Percentiles rank a stretch among this genome's conserved stretches.
Evolutionary conservation across 2,797 vertebrate genomes (phyloP).

Genomic region (Poecilia velifera): DNA sequence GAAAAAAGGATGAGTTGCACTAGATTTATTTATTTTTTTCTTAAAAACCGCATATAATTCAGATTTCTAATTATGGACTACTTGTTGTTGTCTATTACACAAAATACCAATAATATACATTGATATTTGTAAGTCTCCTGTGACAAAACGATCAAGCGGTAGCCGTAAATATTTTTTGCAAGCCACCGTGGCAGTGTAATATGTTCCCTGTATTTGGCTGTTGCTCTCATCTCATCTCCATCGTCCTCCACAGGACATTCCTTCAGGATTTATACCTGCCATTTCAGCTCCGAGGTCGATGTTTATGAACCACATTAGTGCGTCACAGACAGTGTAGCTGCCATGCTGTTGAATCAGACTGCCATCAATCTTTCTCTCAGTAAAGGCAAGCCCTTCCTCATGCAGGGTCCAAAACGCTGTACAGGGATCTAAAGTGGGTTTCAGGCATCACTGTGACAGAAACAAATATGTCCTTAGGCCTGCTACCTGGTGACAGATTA

Average conservation of each 20-base stretch:
- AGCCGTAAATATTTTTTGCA: neutral
- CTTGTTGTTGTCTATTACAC: neutral
- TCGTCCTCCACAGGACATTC: constrained; percentile 51
- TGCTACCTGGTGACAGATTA: constrained; percentile 32
- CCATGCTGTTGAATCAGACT: constrained; percentile 35
- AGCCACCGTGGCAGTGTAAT: constrained; percentile 43
- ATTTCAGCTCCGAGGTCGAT: constrained; percentile 68
- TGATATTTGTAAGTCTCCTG: neutral
- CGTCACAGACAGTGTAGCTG: constrained; percentile 66
- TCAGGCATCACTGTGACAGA: neutral
- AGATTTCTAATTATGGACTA: neutral
- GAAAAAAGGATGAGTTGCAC: too few relatives aligned
- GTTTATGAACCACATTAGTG: constrained; percentile 78
- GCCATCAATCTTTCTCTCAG: constrained; percentile 53
- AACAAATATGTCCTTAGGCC: constrained; percentile 15
- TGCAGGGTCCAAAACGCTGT: constrained; percentile 40
- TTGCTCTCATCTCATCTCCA: constrained; percentile 26
- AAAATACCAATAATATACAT: neutral
- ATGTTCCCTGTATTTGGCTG: constrained; percentile 37
- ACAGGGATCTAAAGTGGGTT: constrained; percentile 38
- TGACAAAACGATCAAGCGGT: neutral
- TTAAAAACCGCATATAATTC: neutral
- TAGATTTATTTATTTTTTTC: neutral
- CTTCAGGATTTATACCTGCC: constrained; percentile 72
- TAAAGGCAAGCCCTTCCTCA: constrained; percentile 32